Evolutionary conservation across 1,140 invertebrate species (phyloP).

Genomic region (Papilio glaucus): DNA sequence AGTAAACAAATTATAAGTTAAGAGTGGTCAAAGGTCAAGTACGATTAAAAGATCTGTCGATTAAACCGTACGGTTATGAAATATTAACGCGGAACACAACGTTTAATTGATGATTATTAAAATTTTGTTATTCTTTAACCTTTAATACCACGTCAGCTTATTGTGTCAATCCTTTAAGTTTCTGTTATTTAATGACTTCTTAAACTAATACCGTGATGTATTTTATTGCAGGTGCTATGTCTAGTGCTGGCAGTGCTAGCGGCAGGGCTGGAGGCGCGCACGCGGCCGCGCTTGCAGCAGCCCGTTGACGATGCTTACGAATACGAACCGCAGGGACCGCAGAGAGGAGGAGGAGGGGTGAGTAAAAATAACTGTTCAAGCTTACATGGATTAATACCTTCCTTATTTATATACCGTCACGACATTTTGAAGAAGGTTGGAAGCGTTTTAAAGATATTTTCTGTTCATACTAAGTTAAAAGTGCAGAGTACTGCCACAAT

Average conservation of each 20-base stretch:
- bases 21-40: neutral
- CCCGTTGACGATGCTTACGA: conserved; percentile 64
- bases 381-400: too few species aligned
- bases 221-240: conserved; percentile 66
- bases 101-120: neutral
- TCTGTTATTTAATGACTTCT: too few species aligned
- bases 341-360: conserved; percentile 67
- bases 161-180: too few species aligned
- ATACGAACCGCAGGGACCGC: conserved; percentile 68
- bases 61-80: neutral
- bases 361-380: neutral
- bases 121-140: conserved; percentile 26
- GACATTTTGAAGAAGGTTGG: too few species aligned
- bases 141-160: too few species aligned
- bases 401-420: too few species aligned
- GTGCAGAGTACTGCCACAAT: too few species aligned
- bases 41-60: neutral
- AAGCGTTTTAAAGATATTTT: too few species aligned
- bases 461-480: too few species aligned
- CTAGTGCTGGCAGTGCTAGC: conserved; percentile 58
- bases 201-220: conserved; percentile 21
- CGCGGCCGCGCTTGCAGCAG: conserved; percentile 63
- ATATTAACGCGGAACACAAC: conserved; percentile 14
- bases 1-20: neutral
- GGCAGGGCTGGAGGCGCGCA: conserved; percentile 61